Conservation (phyloP, 2,797 vertebrate genomes). For the Epinephelus coioides region DNA sequence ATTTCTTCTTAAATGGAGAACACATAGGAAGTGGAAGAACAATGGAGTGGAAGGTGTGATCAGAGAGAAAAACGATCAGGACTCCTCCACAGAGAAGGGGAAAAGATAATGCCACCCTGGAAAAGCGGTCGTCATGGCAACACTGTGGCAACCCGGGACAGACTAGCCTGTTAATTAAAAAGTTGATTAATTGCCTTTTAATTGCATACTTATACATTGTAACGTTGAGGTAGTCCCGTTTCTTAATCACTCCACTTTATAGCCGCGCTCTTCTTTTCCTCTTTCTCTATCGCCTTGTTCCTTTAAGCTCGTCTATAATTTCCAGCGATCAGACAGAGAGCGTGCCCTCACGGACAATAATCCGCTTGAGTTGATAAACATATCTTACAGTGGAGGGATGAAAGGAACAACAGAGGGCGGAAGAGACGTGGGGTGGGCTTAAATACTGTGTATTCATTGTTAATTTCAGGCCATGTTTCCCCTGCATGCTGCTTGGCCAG, state of each 20-base stretch:
- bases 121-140: conserved; percentile 79
- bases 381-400: conserved; percentile 21
- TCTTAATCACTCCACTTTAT: conserved; percentile 59
- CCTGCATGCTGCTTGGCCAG: background rate
- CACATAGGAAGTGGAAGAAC: conserved; percentile 26
- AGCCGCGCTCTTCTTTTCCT: conserved; percentile 6
- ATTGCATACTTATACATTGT: conserved; percentile 72
- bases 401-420: conserved; percentile 17
- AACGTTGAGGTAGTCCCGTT: conserved; percentile 56
- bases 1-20: conserved; percentile 23
- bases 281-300: conserved; percentile 10
- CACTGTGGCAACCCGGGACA: conserved; percentile 64
- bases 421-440: background rate
- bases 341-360: conserved; percentile 39
- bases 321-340: conserved; percentile 41
- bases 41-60: conserved; percentile 45
- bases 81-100: conserved; percentile 31
- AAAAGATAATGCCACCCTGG: conserved; percentile 51
- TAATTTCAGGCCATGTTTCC: conserved; percentile 17
- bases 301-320: conserved; percentile 46
- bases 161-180: conserved; percentile 78
- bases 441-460: conserved; percentile 1
- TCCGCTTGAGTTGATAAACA: conserved; percentile 49
- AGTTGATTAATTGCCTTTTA: conserved; percentile 82
- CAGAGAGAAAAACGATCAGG: conserved; percentile 58